Percentiles rank a stretch among this genome's conserved stretches.
Conservation (phyloP, 1,140 invertebrate genomes). For the Sinonovacula constricta region DNA sequence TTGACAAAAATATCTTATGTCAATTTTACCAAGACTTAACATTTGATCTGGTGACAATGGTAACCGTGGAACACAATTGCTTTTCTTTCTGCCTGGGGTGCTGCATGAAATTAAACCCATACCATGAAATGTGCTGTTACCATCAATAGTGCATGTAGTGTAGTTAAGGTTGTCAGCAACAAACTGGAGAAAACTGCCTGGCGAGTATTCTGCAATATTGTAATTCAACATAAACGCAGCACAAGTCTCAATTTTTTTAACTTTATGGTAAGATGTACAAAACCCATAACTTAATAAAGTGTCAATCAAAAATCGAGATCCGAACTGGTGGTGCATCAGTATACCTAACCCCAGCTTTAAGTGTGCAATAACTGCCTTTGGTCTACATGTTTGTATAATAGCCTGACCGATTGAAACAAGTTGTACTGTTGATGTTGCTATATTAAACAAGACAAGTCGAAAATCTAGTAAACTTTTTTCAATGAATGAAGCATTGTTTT, state of each 20-base stretch:
- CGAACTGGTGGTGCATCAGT: constrained; percentile 54
- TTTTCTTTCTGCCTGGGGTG: not conserved
- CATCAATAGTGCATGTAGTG: constrained; percentile 50
- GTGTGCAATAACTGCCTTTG: constrained; percentile 43
- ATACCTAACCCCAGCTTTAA: constrained; percentile 55
- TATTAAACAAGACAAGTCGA: not conserved
- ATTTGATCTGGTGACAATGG: not conserved
- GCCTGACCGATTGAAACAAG: constrained; percentile 55
- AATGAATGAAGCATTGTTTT: not conserved
- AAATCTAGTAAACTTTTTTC: not conserved
- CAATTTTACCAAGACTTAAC: not conserved
- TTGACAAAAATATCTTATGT: not conserved
- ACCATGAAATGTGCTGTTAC: constrained; percentile 48
- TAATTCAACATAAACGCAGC: not conserved
- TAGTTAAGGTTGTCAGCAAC: constrained; percentile 57
- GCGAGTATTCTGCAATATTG: constrained; percentile 2
- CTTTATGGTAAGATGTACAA: constrained; percentile 43
- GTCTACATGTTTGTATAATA: constrained; percentile 54
- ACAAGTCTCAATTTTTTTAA: constrained; percentile 31
- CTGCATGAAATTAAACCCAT: constrained; percentile 51
- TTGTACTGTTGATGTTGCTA: constrained; percentile 1
- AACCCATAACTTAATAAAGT: constrained; percentile 37
- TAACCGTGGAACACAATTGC: not conserved
- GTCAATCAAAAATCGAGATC: constrained; percentile 52
- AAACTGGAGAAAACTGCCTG: constrained; percentile 34